Percentiles rank a stretch among this genome's conserved stretches.
Evolutionary conservation across 2,797 vertebrate species (phyloP).

Genomic region (Tolypeutes matacus): DNA sequence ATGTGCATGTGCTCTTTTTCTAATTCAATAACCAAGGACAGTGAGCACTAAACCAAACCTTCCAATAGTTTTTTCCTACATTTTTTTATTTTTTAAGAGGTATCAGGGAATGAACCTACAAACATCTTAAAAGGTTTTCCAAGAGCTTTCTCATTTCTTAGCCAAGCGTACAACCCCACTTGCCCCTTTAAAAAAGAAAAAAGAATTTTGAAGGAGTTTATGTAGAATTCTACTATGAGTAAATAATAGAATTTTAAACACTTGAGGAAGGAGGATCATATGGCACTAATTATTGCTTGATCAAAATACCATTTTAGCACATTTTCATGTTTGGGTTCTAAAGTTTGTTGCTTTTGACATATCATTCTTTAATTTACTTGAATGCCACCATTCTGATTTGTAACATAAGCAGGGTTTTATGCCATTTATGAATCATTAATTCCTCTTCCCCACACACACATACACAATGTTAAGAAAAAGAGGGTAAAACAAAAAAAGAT

Average conservation of each 20-base stretch:
- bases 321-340: not conserved
- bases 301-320: not conserved
- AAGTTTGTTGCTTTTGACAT: conserved; percentile 20
- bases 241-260: conserved; percentile 45
- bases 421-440: not conserved
- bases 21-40: not conserved
- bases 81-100: too few species aligned
- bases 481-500: not conserved
- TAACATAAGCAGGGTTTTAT: conserved; percentile 30
- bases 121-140: conserved; percentile 48
- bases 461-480: not conserved
- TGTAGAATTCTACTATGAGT: not conserved
- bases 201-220: conserved; percentile 24
- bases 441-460: not conserved
- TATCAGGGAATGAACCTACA: not conserved
- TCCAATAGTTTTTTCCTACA: not conserved
- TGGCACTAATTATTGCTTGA: not conserved
- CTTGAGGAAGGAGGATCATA: not conserved
- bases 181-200: conserved; percentile 1
- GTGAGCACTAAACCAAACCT: not conserved
- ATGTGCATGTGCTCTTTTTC: not conserved
- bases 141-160: conserved; percentile 59
- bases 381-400: not conserved
- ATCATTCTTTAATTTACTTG: conserved; percentile 20
- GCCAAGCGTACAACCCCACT: not conserved